Percentiles rank a stretch among this genome's conserved stretches.
Conservation (phyloP, 2,888 invertebrate genomes). For the Drosophila mercatorum region DNA sequence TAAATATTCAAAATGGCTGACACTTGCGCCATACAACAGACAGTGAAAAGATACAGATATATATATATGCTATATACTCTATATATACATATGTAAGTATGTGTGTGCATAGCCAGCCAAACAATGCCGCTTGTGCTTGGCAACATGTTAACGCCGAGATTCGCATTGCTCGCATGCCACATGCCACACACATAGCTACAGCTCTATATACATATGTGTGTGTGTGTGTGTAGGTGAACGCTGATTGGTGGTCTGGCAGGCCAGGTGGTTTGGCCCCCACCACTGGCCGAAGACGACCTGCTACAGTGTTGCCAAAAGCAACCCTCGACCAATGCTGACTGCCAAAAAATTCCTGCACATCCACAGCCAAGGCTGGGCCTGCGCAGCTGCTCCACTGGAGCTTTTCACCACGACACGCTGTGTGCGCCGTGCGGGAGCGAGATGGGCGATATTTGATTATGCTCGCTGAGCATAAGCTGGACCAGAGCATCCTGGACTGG, state of each 20-base stretch:
- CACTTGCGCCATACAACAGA: conserved; percentile 47
- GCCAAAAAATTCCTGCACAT: conserved; percentile 65
- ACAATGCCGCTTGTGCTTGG: conserved; percentile 67
- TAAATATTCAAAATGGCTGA: conserved; percentile 83
- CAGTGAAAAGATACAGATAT: conserved; percentile 14
- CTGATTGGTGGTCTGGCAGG: conserved; percentile 59
- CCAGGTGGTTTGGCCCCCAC: conserved; percentile 60
- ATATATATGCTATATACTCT: conserved; percentile 9
- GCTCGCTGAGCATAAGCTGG: conserved; percentile 69
- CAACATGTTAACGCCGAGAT: conserved; percentile 79
- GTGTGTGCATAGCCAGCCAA: conserved; percentile 23
- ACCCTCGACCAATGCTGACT: conserved; percentile 70
- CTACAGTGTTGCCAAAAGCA: conserved; percentile 73
- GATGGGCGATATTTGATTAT: conserved; percentile 50
- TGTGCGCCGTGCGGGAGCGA: conserved; percentile 32
- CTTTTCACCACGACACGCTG: conserved; percentile 80
- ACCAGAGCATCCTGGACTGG: conserved; percentile 71
- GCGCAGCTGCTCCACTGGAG: conserved; percentile 61
- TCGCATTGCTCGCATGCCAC: conserved; percentile 58
- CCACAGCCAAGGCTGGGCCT: conserved; percentile 45
- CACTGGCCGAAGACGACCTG: conserved; percentile 37
- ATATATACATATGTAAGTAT: not conserved
- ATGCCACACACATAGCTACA: conserved; percentile 9
- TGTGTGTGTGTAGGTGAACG: conserved; percentile 22
- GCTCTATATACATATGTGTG: not conserved